These are phyloP conservation scores for Eupithecia abbreviata DNA, from an alignment of 2,888 invertebrate genomes.

Conservation along the genomic window DNA sequence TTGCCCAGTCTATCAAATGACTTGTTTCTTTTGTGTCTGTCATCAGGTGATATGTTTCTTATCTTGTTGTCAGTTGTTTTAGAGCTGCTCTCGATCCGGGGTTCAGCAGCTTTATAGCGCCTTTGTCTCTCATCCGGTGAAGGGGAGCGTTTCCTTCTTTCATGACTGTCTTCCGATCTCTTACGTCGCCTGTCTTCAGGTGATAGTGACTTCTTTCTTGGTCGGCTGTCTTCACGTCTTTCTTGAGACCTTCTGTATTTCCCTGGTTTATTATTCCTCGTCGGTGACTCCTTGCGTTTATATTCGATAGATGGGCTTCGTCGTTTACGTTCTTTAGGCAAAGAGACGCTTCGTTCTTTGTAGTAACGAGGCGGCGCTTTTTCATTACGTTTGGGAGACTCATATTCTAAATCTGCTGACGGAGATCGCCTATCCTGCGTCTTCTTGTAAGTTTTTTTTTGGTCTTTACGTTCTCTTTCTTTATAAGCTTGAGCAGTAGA, in stretches of 20 bases:
- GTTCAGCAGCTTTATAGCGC: constrained; percentile 24
- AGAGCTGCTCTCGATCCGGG: constrained; percentile 16
- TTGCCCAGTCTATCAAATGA: constrained; percentile 16
- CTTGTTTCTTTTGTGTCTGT: constrained; percentile 21
- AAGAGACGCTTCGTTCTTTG: constrained; percentile 53
- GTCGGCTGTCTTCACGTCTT: constrained; percentile 53
- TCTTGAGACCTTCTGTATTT: constrained; percentile 59
- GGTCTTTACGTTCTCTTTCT: constrained; percentile 59
- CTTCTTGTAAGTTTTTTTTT: constrained; percentile 61
- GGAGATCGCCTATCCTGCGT: constrained; percentile 56
- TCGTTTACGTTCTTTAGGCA: constrained; percentile 53
- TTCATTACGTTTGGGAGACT: constrained; percentile 58
- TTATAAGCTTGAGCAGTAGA: constrained; percentile 59
- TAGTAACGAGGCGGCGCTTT: constrained; percentile 55
- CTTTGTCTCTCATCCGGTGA: constrained; percentile 27
- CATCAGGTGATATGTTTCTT: constrained; percentile 25
- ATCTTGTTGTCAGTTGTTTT: constrained; percentile 15
- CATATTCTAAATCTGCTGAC: constrained; percentile 64
- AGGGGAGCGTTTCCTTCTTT: constrained; percentile 21
- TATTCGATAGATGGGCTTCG: constrained; percentile 60
- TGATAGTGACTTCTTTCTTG: constrained; percentile 37
- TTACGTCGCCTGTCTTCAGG: constrained; percentile 28
- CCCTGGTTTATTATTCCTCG: constrained; percentile 55
- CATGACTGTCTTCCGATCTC: constrained; percentile 23
- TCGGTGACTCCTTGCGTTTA: constrained; percentile 57